phyloP scores from a whole-genome alignment of 2,888 invertebrate species.

The Drosophila vallismaia region DNA sequence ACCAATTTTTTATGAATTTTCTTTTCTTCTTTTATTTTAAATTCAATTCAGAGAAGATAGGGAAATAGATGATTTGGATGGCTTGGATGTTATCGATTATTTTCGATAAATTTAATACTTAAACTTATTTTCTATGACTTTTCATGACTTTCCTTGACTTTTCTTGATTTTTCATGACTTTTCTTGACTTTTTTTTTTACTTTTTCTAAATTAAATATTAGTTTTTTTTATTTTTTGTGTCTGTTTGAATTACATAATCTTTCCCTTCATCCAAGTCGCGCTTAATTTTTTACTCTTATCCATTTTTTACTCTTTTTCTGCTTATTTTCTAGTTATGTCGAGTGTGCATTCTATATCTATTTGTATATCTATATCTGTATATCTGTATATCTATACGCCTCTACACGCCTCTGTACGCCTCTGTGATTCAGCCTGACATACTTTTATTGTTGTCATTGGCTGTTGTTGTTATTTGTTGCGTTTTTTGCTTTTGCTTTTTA shows the following conservation, averaged over 20 bases:
- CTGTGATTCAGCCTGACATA: constrained; percentile 71
- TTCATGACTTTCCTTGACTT: background rate
- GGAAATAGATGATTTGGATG: no score
- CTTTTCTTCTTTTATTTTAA: no score
- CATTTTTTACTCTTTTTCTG: constrained; percentile 12
- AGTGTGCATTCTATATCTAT: constrained; percentile 19
- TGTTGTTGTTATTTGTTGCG: constrained; percentile 26
- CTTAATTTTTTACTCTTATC: constrained; percentile 6
- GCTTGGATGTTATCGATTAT: no score
- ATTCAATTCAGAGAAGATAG: no score
- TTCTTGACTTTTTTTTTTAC: no score
- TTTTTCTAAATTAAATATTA: background rate
- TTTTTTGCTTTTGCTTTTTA: constrained; percentile 14
- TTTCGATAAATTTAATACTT: no score
- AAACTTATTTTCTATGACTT: no score
- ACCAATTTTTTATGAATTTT: no score
- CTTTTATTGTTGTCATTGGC: constrained; percentile 71
- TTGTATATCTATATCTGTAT: constrained; percentile 19
- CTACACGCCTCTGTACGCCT: constrained; percentile 52
- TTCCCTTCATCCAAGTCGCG: background rate
- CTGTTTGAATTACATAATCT: constrained; percentile 12
- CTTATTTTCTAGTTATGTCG: background rate
- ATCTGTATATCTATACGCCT: no score
- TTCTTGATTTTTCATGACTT: background rate
- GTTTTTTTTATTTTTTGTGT: background rate